These are phyloP conservation scores for Sepiola atlantica DNA, from an alignment of 2,888 invertebrate species.

Conservation along the genomic window DNA sequence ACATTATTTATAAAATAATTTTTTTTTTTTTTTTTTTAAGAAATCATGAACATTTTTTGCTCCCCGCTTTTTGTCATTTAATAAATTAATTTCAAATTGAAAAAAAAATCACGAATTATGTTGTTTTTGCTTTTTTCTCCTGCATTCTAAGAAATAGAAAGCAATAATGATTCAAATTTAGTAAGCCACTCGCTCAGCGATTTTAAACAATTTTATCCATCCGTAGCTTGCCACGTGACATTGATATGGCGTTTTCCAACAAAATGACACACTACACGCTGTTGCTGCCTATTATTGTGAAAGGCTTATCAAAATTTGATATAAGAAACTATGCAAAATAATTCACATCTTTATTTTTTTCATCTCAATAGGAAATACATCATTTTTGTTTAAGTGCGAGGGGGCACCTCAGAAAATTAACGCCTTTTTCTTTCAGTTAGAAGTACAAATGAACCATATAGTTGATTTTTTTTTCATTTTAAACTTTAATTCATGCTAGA, in stretches of 20 bases:
- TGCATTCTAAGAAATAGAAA: too few relatives aligned
- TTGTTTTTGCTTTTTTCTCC: too few relatives aligned
- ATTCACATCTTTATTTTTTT: not conserved
- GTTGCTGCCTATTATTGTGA: not conserved
- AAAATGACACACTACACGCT: not conserved
- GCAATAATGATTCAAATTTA: not conserved
- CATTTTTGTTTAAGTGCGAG: too few relatives aligned
- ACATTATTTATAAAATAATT: not conserved
- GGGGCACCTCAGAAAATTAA: too few relatives aligned
- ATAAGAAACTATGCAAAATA: not conserved
- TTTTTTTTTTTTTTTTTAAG: not conserved
- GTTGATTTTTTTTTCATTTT: too few relatives aligned
- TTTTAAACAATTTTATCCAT: not conserved
- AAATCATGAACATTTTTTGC: too few relatives aligned
- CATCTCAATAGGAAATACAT: not conserved
- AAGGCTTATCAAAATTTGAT: not conserved
- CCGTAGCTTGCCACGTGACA: constrained; percentile 32
- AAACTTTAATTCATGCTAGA: too few relatives aligned
- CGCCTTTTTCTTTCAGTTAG: too few relatives aligned
- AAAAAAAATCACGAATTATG: too few relatives aligned
- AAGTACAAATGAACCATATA: too few relatives aligned
- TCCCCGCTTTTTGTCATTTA: too few relatives aligned
- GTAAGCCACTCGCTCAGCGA: not conserved
- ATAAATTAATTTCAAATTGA: too few relatives aligned
- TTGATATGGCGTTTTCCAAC: not conserved